Percentiles rank a stretch among this genome's conserved stretches.
Evolutionary conservation across 2,797 vertebrate genomes (phyloP).

Genomic region (Enoplosus armatus): DNA sequence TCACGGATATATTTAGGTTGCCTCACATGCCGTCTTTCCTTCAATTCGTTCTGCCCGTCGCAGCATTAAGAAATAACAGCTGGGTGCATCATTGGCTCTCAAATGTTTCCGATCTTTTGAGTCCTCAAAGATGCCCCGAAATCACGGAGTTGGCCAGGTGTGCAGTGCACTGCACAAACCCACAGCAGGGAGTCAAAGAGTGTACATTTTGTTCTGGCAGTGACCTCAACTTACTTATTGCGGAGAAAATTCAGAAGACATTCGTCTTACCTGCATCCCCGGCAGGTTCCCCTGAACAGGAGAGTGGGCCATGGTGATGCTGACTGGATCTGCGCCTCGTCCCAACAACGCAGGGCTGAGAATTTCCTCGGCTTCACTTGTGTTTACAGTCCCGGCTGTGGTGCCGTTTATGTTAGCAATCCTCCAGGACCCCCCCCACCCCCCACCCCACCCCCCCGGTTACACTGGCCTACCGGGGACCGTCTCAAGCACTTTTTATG

Average conservation of each 20-base stretch:
- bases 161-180: neutral
- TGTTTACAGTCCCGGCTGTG: slow-evolving; percentile 53
- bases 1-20: neutral
- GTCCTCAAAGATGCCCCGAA: neutral
- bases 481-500: neutral
- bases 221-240: neutral
- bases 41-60: neutral
- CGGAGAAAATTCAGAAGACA: neutral
- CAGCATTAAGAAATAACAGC: neutral
- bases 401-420: slow-evolving; percentile 15
- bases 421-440: slow-evolving; percentile 29
- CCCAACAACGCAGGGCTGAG: slow-evolving; percentile 33
- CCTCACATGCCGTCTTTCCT: neutral
- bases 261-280: slow-evolving; percentile 93
- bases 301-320: slow-evolving; percentile 91
- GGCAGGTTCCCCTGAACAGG: slow-evolving; percentile 93
- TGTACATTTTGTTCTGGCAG: slow-evolving; percentile 43
- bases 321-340: slow-evolving; percentile 58
- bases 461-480: neutral
- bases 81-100: neutral
- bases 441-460: too few species aligned
- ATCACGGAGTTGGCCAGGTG: neutral
- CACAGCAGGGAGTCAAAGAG: slow-evolving; percentile 25
- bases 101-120: neutral
- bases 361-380: slow-evolving; percentile 33